Percentiles rank a stretch among this genome's conserved stretches.
These are phyloP conservation scores for Pelecanus crispus DNA, from an alignment of 2,113 vertebrate species.

Conservation along the genomic window DNA sequence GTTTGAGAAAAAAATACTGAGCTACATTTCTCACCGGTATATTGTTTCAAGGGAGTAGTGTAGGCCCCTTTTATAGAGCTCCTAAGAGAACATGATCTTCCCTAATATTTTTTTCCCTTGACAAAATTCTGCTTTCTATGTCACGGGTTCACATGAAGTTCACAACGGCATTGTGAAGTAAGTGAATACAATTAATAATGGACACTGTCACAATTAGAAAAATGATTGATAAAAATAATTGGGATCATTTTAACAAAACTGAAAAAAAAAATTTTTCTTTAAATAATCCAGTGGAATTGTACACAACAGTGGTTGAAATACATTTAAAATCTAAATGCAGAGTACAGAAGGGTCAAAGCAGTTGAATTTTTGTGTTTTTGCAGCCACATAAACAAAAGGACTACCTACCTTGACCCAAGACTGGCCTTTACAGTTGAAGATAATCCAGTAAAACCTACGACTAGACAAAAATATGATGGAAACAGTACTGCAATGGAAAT, in stretches of 20 bases:
- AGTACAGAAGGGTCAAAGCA: not conserved
- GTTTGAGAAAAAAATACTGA: not conserved
- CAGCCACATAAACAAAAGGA: conserved; percentile 97
- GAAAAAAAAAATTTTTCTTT: not conserved
- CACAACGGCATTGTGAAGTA: not conserved
- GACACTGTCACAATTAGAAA: not conserved
- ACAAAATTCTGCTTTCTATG: not conserved
- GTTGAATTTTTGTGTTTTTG: not conserved
- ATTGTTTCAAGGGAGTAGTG: not conserved
- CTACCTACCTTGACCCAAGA: conserved; percentile 94
- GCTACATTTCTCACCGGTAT: not conserved
- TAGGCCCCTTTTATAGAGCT: not conserved
- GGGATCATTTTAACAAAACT: not conserved
- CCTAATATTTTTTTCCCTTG: not conserved
- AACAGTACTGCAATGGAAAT: conserved; percentile 92
- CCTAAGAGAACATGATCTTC: not conserved
- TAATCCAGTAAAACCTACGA: conserved; percentile 79
- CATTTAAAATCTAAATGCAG: not conserved
- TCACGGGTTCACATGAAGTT: not conserved
- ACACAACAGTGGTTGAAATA: not conserved
- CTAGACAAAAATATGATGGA: conserved; percentile 86
- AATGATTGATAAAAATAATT: not conserved
- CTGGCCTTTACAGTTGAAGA: conserved; percentile 96
- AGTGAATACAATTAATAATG: not conserved
- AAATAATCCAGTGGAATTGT: not conserved